Conservation (phyloP, 1,140 invertebrate species). For the Homalodisca vitripennis region DNA sequence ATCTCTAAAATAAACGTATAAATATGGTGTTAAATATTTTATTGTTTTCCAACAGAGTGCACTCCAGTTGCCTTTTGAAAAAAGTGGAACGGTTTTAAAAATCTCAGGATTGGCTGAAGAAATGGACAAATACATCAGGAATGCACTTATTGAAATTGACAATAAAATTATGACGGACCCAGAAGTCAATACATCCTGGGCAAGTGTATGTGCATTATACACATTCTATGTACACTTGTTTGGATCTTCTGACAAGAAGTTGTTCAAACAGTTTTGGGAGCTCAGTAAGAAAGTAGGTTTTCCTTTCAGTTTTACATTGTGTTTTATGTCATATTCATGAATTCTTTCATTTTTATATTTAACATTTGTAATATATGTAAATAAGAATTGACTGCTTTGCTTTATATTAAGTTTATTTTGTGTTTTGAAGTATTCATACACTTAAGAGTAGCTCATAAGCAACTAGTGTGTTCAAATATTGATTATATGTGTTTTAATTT, state of each 20-base stretch:
- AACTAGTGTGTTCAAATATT: too few relatives aligned
- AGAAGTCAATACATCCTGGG: constrained; percentile 59
- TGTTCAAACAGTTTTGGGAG: constrained; percentile 70
- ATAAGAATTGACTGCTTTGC: too few relatives aligned
- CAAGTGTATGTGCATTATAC: constrained; percentile 69
- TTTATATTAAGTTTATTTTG: too few relatives aligned
- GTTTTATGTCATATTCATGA: too few relatives aligned
- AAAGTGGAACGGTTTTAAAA: constrained; percentile 55
- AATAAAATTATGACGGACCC: constrained; percentile 53
- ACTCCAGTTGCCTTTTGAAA: constrained; percentile 35
- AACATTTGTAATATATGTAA: too few relatives aligned
- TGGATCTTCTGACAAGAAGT: constrained; percentile 73
- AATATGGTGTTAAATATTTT: constrained; percentile 28
- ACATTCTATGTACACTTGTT: constrained; percentile 74
- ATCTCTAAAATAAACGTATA: constrained; percentile 5
- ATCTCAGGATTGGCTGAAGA: constrained; percentile 67
- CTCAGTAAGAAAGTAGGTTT: constrained; percentile 67
- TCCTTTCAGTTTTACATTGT: constrained; percentile 22
- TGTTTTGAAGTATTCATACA: too few relatives aligned
- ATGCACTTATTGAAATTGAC: constrained; percentile 62
- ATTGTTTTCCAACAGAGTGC: constrained; percentile 45
- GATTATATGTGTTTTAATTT: too few relatives aligned
- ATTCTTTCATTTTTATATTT: too few relatives aligned
- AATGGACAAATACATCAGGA: constrained; percentile 68
- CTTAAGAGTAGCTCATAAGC: too few relatives aligned